Evolutionary conservation across 23 tunicate species (phyloP).

Genomic region (Halocynthia aurantium): DNA sequence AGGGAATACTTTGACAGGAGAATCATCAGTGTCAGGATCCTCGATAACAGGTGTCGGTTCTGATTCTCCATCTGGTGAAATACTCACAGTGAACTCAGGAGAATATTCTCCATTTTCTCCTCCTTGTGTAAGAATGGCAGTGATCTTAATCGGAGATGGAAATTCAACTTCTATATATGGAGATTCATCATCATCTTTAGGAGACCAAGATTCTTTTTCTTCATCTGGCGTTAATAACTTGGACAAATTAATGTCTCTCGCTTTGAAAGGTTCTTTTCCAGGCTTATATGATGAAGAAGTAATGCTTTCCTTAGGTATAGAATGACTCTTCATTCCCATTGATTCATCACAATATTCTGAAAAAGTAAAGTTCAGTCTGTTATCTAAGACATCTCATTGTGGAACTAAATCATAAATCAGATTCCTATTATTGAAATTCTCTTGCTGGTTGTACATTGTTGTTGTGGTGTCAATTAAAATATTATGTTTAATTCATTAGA

Average conservation of each 20-base stretch:
- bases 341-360: slow-evolving; percentile 46
- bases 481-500: no score
- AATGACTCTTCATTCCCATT: slow-evolving; percentile 67
- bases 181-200: slow-evolving; percentile 10
- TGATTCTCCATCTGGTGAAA: background rate
- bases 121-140: slow-evolving; percentile 35
- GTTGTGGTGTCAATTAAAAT: no score
- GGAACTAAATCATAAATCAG: background rate
- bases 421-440: background rate
- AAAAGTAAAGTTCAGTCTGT: background rate
- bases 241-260: background rate
- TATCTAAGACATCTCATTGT: background rate
- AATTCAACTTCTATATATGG: slow-evolving; percentile 42
- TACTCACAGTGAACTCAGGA: slow-evolving; percentile 8
- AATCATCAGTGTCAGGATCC: background rate
- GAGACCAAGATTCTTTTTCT: slow-evolving; percentile 31
- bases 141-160: slow-evolving; percentile 3
- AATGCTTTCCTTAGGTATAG: slow-evolving; percentile 36
- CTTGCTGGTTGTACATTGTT: no score
- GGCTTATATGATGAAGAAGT: slow-evolving; percentile 40
- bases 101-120: slow-evolving; percentile 33
- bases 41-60: background rate
- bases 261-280: slow-evolving; percentile 40
- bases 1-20: slow-evolving; percentile 24
- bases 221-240: background rate